Conservation (phyloP, 1,140 invertebrate genomes). For the Scaptomyza pallida region DNA sequence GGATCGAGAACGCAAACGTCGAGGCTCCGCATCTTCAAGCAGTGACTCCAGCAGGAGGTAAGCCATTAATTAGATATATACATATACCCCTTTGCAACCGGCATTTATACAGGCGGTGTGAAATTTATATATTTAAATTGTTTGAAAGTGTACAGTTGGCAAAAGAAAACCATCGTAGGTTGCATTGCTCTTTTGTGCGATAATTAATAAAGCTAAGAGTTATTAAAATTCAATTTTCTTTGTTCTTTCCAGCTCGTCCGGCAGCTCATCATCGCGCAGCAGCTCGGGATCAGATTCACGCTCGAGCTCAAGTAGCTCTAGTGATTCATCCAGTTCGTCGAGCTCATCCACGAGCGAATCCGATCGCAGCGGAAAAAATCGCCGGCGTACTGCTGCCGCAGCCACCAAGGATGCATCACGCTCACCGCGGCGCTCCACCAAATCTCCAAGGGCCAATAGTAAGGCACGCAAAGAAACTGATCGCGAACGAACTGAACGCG, state of each 20-base stretch:
- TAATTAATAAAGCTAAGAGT: too few relatives aligned
- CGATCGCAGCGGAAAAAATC: slow-evolving; percentile 71
- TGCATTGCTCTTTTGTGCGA: too few relatives aligned
- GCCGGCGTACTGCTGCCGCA: slow-evolving; percentile 83
- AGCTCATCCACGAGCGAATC: slow-evolving; percentile 86
- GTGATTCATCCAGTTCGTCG: slow-evolving; percentile 86
- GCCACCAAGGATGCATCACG: slow-evolving; percentile 71
- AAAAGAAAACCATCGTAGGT: too few relatives aligned
- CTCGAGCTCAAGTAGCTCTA: slow-evolving; percentile 90
- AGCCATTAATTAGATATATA: slow-evolving; percentile 2
- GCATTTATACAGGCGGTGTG: background rate
- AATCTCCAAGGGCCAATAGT: slow-evolving; percentile 58
- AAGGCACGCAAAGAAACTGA: slow-evolving; percentile 72
- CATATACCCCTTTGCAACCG: too few relatives aligned
- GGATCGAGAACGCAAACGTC: slow-evolving; percentile 77
- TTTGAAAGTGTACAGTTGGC: too few relatives aligned
- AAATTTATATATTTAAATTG: too few relatives aligned
- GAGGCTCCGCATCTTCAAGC: slow-evolving; percentile 88
- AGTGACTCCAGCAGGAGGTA: slow-evolving; percentile 91
- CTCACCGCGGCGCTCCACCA: slow-evolving; percentile 85
- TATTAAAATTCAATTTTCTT: too few relatives aligned
- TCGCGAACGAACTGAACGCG: slow-evolving; percentile 55
- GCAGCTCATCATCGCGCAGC: slow-evolving; percentile 89
- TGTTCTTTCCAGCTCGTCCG: slow-evolving; percentile 64
- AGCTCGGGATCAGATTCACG: slow-evolving; percentile 90